A percentile compares a stretch with the other conserved stretches of the same genome.
Evolutionary conservation across 2,888 invertebrate species (phyloP).

Genomic region (Ormyrus thymus): DNA sequence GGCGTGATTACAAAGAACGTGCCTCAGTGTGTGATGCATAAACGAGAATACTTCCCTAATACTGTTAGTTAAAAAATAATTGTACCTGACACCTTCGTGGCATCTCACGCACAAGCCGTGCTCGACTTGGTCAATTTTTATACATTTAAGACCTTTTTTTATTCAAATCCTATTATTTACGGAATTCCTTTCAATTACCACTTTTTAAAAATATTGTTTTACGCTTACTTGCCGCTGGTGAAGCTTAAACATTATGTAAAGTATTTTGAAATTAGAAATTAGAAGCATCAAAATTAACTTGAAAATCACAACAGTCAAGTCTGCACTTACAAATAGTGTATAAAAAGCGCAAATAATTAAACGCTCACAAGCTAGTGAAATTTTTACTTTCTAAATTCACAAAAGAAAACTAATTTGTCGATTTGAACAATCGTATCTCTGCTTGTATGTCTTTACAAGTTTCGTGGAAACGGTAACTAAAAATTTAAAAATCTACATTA

Average conservation of each 20-base stretch:
- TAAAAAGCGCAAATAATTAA: slow-evolving; percentile 25
- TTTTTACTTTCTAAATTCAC: slow-evolving; percentile 14
- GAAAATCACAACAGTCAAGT: too few species aligned
- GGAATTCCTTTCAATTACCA: not conserved
- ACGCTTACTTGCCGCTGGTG: too few species aligned
- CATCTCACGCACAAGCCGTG: slow-evolving; percentile 6
- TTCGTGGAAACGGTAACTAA: slow-evolving; percentile 47
- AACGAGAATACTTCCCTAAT: slow-evolving; percentile 56
- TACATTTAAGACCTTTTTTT: too few species aligned
- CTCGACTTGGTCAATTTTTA: too few species aligned
- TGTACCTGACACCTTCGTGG: slow-evolving; percentile 12
- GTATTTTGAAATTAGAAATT: too few species aligned
- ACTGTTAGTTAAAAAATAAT: slow-evolving; percentile 54
- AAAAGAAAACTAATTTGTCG: not conserved
- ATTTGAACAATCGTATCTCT: slow-evolving; percentile 3
- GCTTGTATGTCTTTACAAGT: slow-evolving; percentile 52
- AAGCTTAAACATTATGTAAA: too few species aligned
- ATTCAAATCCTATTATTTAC: not conserved
- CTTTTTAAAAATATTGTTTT: not conserved
- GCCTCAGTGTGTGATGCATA: slow-evolving; percentile 45
- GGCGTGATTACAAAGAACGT: slow-evolving; percentile 16
- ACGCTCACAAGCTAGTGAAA: slow-evolving; percentile 21
- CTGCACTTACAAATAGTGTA: too few species aligned
- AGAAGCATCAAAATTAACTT: too few species aligned
- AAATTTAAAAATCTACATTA: slow-evolving; percentile 26